These are phyloP conservation scores for Gyrodactylus bullatarudis DNA, from an alignment of 1,140 invertebrate species.

Conservation along the genomic window DNA sequence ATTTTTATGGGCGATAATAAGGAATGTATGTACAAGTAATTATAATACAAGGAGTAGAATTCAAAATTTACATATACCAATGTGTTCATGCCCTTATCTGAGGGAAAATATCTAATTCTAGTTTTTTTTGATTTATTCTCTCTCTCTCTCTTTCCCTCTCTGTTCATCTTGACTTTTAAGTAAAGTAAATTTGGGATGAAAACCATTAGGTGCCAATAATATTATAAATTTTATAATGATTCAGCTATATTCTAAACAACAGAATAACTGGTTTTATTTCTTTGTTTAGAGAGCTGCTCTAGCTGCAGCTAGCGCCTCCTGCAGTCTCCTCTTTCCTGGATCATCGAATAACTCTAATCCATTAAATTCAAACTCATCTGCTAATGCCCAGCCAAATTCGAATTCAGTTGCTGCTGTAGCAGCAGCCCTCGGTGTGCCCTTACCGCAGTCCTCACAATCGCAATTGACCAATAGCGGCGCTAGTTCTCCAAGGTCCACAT, in stretches of 20 bases:
- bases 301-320: not conserved
- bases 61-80: too few species aligned
- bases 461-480: not conserved
- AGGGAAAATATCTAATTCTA: too few species aligned
- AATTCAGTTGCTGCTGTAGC: not conserved
- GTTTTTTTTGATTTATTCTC: too few species aligned
- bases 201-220: too few species aligned
- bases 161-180: too few species aligned
- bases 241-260: not conserved
- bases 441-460: not conserved
- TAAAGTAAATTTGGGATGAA: too few species aligned
- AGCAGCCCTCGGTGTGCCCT: not conserved
- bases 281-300: not conserved
- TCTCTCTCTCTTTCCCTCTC: too few species aligned
- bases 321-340: not conserved
- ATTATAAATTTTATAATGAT: too few species aligned
- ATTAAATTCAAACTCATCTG: not conserved
- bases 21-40: too few species aligned
- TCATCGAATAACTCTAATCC: not conserved
- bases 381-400: not conserved
- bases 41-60: too few species aligned
- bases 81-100: too few species aligned
- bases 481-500: not conserved
- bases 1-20: too few species aligned
- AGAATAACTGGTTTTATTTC: not conserved